Percentiles rank a stretch among this genome's conserved stretches.
phyloP scores from a whole-genome alignment of 2,797 vertebrate species.

The Sebastes melanostomus region DNA sequence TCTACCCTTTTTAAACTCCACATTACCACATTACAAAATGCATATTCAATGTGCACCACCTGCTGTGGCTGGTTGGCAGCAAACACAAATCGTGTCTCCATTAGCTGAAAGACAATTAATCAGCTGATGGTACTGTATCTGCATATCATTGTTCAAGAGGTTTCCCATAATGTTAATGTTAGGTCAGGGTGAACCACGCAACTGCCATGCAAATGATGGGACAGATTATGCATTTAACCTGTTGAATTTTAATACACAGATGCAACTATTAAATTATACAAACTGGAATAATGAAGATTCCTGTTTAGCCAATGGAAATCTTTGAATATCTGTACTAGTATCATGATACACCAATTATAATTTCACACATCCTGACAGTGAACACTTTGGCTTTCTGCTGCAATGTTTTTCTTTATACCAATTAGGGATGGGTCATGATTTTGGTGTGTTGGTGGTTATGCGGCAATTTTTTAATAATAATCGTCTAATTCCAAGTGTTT shows the following conservation, averaged over 20 bases:
- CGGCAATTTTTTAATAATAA: too few species aligned
- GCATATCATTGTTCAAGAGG: slow-evolving; percentile 46
- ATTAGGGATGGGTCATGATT: too few species aligned
- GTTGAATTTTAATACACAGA: slow-evolving; percentile 21
- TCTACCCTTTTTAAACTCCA: slow-evolving; percentile 26
- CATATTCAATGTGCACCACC: slow-evolving; percentile 55
- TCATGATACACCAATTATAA: neutral
- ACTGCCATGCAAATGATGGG: slow-evolving; percentile 29
- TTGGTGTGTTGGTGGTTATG: too few species aligned
- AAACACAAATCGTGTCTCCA: slow-evolving; percentile 36
- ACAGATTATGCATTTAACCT: slow-evolving; percentile 32
- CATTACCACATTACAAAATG: slow-evolving; percentile 38
- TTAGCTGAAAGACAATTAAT: slow-evolving; percentile 55
- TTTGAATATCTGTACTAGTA: neutral
- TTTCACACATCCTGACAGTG: neutral
- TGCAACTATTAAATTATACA: neutral
- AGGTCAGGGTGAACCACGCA: slow-evolving; percentile 28
- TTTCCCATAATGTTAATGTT: slow-evolving; percentile 46
- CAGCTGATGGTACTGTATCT: slow-evolving; percentile 36
- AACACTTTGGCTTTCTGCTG: neutral
- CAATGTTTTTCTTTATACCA: neutral
- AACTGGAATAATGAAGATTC: neutral
- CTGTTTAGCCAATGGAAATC: neutral
- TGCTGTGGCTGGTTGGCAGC: slow-evolving; percentile 52
- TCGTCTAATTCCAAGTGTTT: too few species aligned